Conservation (phyloP, 1,140 invertebrate genomes). For the Procambarus clarkii region DNA sequence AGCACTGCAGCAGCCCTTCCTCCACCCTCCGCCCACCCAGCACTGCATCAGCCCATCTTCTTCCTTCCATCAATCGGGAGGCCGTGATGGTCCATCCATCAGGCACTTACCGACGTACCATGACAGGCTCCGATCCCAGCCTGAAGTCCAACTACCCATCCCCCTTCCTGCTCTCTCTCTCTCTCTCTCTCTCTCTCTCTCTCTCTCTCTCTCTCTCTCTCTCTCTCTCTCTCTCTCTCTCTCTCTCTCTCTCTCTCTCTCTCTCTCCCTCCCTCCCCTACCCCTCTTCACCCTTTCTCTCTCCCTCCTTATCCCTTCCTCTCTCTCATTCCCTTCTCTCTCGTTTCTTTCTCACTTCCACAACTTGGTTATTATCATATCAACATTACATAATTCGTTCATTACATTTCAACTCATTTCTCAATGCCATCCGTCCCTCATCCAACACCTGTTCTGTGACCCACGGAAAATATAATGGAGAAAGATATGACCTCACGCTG, state of each 20-base stretch:
- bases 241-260: slow-evolving; percentile 18
- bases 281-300: no score
- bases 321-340: no score
- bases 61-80: neutral
- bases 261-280: neutral
- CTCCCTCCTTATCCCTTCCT: no score
- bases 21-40: neutral
- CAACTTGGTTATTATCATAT: no score
- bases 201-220: slow-evolving; percentile 22
- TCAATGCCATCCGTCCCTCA: no score
- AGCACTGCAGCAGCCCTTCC: neutral
- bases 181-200: slow-evolving; percentile 1
- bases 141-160: neutral
- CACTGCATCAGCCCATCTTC: neutral
- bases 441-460: no score
- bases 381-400: neutral
- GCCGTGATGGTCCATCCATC: neutral
- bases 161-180: no score
- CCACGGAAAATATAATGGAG: no score
- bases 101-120: neutral
- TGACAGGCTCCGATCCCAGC: neutral
- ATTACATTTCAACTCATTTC: no score
- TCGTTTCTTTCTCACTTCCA: no score
- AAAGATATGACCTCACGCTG: no score
- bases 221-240: slow-evolving; percentile 39